Conservation (phyloP, 2,113 vertebrate genomes). For the Nanorana parkeri region DNA sequence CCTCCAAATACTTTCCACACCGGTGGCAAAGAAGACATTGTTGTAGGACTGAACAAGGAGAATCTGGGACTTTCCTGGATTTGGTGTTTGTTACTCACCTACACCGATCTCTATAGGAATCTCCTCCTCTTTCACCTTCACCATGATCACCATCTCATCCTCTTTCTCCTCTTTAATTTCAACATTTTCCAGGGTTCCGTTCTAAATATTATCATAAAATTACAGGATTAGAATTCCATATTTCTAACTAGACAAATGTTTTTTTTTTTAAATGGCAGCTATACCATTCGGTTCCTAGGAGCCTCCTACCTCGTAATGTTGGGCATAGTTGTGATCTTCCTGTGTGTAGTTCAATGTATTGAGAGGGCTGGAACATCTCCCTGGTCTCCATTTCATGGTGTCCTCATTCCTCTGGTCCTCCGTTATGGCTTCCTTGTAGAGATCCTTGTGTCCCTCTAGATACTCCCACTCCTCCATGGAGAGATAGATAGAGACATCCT, state of each 20-base stretch:
- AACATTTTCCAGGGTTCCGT: neutral
- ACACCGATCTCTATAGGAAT: neutral
- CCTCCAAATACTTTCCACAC: no score
- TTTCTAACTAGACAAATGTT: no score
- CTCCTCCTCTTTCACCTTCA: neutral
- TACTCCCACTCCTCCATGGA: no score
- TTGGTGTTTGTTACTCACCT: neutral
- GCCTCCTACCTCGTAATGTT: neutral
- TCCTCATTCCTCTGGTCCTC: no score
- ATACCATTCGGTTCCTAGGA: no score
- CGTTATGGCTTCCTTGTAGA: no score
- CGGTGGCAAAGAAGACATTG: neutral
- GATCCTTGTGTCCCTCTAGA: no score
- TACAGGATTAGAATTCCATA: no score
- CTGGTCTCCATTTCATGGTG: neutral
- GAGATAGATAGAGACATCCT: no score
- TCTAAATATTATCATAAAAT: neutral
- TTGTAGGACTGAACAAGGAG: neutral
- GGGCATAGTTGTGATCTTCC: neutral
- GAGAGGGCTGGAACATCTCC: neutral
- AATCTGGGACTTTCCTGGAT: no score
- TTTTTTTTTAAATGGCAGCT: no score
- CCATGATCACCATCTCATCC: neutral
- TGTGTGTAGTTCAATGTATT: neutral
- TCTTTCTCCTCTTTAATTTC: constrained; percentile 16